These are phyloP conservation scores for Arion vulgaris DNA, from an alignment of 1,140 invertebrate genomes.

Conservation along the genomic window DNA sequence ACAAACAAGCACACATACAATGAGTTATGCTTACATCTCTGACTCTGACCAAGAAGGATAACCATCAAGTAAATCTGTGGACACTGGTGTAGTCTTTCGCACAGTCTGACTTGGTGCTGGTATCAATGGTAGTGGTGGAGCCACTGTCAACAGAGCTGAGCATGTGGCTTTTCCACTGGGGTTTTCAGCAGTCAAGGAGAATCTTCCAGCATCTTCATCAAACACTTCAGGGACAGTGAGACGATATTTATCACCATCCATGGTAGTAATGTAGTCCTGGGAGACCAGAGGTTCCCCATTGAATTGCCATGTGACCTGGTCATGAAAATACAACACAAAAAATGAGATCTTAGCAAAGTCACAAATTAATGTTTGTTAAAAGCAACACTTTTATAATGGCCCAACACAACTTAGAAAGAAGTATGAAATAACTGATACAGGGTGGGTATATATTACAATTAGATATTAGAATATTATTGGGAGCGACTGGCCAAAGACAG, in stretches of 20 bases:
- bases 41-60: slow-evolving; percentile 38
- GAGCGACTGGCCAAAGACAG: no score
- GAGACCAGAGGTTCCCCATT: slow-evolving; percentile 81
- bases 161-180: slow-evolving; percentile 74
- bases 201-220: slow-evolving; percentile 71
- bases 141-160: slow-evolving; percentile 73
- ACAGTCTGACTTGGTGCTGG: slow-evolving; percentile 26
- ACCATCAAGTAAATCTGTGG: slow-evolving; percentile 3
- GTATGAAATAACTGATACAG: no score
- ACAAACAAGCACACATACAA: neutral
- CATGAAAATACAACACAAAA: slow-evolving; percentile 16
- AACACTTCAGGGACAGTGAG: slow-evolving; percentile 75
- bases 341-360: no score
- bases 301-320: slow-evolving; percentile 82
- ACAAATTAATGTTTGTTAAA: no score
- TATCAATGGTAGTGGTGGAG: slow-evolving; percentile 33
- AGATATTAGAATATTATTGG: no score
- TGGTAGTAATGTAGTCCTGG: slow-evolving; percentile 82
- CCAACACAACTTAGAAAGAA: no score
- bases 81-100: neutral
- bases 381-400: no score
- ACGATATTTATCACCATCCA: slow-evolving; percentile 79
- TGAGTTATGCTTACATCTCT: slow-evolving; percentile 24
- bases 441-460: no score
- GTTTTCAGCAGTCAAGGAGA: slow-evolving; percentile 73